Evolutionary conservation across 2,888 invertebrate species (phyloP), one percentile per base, ranked within the genome.

Genomic region (Corythucha ciliata): DNA sequence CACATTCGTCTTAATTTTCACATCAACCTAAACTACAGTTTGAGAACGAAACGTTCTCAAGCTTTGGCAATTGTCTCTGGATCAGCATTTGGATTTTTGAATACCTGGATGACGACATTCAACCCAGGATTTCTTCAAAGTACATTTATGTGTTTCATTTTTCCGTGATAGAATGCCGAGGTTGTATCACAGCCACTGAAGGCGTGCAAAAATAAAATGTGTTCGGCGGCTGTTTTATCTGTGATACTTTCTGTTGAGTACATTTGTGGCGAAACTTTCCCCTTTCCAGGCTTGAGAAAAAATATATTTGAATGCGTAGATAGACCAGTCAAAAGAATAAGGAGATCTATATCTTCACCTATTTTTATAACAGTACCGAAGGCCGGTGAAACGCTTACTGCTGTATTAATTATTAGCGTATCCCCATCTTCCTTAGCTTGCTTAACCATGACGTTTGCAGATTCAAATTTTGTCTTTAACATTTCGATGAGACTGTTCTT

Each of bases 351-450:
- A 21, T 40, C 41, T 21, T 40, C 41, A 18, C 41, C 41, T 24
- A 10, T 10, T 4, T 6, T 21, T 2, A 24, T 10, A 7, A 40
- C 41, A 16, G 20, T 7, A 6, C 24, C 41, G 8, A 22, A 24
- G 8, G 2, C 22, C 20, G 4, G 4, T 16, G 41, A 16, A 2
- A 4, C 5, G 7, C 7, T 10, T 4, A 40, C 4, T 2, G 53
- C 48, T 18, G 42, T 21, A 22, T 24, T 47, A n/a, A 57, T 51
- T 14, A 57, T 57, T 2, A 50, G 20, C 14, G 22, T 14, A 42
- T 57, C 55, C 8, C 50, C 57, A 49, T 57, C 54, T 39, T 54
- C 57, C 10, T 20, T 21, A n/a, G 51, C 47, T 51, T 57, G 56
- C 5, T 42, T 29, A 2, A 39, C 32, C 2, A 3, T 14, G 22